Conservation (phyloP, 2,888 invertebrate species). For the Watsonalla binaria region DNA sequence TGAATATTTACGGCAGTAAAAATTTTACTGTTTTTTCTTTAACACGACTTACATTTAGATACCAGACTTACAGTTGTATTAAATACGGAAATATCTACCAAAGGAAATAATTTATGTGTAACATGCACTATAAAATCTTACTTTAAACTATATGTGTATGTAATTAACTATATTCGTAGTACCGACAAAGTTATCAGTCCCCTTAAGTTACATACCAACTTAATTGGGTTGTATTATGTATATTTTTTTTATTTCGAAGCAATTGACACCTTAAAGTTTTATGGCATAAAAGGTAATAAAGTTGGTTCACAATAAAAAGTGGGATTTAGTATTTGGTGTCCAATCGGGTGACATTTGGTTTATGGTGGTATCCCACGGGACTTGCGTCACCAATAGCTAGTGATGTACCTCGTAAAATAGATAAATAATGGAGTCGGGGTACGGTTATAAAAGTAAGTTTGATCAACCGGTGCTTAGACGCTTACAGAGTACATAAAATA, state of each 20-base stretch:
- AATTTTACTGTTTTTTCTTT: not conserved
- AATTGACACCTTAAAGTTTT: slow-evolving; percentile 70
- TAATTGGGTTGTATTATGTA: slow-evolving; percentile 2
- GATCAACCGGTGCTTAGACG: slow-evolving; percentile 4
- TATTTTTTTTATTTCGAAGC: slow-evolving; percentile 27
- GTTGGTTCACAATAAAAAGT: slow-evolving; percentile 48
- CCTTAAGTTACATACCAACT: not conserved
- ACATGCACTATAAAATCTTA: not conserved
- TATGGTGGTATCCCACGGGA: slow-evolving; percentile 44
- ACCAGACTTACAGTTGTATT: not conserved
- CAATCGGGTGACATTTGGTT: slow-evolving; percentile 60
- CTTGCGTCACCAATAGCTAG: slow-evolving; percentile 59
- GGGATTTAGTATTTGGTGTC: slow-evolving; percentile 54
- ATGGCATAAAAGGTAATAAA: slow-evolving; percentile 49
- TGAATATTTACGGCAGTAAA: not conserved
- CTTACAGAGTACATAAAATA: not conserved
- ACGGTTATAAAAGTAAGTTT: slow-evolving; percentile 16
- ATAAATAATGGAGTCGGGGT: slow-evolving; percentile 52
- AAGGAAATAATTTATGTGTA: not conserved
- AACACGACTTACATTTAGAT: not conserved
- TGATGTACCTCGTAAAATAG: slow-evolving; percentile 58
- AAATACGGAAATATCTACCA: not conserved
- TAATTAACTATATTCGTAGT: not conserved
- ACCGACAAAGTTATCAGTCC: not conserved
- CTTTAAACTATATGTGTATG: not conserved